Conservation (phyloP, 2,113 vertebrate genomes). For the Microcebus ravelobensis region DNA sequence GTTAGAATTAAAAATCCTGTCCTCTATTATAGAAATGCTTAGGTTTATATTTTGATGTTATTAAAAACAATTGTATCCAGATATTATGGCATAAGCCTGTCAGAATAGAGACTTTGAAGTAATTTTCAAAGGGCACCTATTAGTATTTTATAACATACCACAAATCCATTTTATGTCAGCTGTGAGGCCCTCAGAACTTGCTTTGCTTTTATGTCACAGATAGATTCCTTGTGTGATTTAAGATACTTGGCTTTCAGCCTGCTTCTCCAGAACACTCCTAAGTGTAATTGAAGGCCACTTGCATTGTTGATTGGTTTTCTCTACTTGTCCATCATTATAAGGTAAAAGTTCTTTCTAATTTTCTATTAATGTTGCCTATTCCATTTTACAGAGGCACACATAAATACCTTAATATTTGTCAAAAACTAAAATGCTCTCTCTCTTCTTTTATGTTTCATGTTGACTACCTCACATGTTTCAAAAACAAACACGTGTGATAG, state of each 20-base stretch:
- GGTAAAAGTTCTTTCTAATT: background rate
- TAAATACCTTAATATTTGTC: constrained; percentile 4
- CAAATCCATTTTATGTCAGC: constrained; percentile 49
- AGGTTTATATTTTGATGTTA: constrained; percentile 39
- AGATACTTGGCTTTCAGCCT: background rate
- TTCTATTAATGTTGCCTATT: background rate
- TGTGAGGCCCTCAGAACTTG: background rate
- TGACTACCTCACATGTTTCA: background rate
- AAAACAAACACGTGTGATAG: background rate
- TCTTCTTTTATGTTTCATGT: constrained; percentile 35
- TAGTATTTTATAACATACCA: constrained; percentile 51
- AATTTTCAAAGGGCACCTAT: constrained; percentile 43
- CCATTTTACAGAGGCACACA: background rate
- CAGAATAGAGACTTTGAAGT: constrained; percentile 46
- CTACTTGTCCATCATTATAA: constrained; percentile 33
- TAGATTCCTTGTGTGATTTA: constrained; percentile 33
- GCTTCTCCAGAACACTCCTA: background rate
- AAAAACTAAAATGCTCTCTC: constrained; percentile 2
- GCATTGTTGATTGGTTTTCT: constrained; percentile 19
- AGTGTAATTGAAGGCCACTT: constrained; percentile 41
- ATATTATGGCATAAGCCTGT: constrained; percentile 23
- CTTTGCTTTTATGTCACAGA: background rate
- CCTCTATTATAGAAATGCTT: background rate
- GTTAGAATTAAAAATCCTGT: background rate
- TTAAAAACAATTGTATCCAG: background rate